These are phyloP conservation scores for Nephrocerus scutellatus DNA, from an alignment of 2,888 invertebrate genomes.

Conservation along the genomic window DNA sequence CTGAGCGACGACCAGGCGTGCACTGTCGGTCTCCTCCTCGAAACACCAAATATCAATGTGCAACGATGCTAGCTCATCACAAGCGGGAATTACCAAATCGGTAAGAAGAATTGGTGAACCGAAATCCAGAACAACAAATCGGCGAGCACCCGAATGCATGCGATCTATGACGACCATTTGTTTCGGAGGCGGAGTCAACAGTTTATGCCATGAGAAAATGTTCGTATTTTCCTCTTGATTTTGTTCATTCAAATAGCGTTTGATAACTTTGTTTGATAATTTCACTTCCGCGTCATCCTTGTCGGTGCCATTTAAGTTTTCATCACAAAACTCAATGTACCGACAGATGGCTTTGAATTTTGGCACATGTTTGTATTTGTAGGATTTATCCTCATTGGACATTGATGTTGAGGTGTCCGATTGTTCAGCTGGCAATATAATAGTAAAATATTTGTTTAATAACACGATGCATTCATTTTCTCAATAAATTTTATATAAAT, in stretches of 20 bases:
- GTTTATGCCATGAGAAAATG: conserved; percentile 65
- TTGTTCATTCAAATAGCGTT: conserved; percentile 26
- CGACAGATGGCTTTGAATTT: conserved; percentile 35
- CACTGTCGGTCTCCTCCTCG: conserved; percentile 78
- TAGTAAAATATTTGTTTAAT: neutral
- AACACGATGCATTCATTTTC: no score
- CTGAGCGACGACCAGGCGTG: conserved; percentile 73
- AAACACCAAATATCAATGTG: conserved; percentile 86
- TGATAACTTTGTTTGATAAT: conserved; percentile 21
- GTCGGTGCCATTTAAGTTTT: conserved; percentile 19
- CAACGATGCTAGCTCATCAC: conserved; percentile 73
- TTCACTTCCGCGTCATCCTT: conserved; percentile 21
- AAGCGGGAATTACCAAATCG: conserved; percentile 74
- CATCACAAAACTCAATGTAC: conserved; percentile 34
- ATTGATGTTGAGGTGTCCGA: conserved; percentile 13
- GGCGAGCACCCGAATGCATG: conserved; percentile 89
- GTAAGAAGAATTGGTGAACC: conserved; percentile 79
- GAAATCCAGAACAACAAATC: conserved; percentile 87
- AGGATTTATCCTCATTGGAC: conserved; percentile 17
- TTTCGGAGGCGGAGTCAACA: conserved; percentile 72
- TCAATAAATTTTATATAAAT: neutral
- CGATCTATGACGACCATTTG: conserved; percentile 84
- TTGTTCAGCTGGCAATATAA: conserved; percentile 19
- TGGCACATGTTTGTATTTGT: conserved; percentile 22
- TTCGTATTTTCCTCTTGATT: conserved; percentile 21